phyloP scores from a whole-genome alignment of 2,113 vertebrate genomes.

The Poecile atricapillus region DNA sequence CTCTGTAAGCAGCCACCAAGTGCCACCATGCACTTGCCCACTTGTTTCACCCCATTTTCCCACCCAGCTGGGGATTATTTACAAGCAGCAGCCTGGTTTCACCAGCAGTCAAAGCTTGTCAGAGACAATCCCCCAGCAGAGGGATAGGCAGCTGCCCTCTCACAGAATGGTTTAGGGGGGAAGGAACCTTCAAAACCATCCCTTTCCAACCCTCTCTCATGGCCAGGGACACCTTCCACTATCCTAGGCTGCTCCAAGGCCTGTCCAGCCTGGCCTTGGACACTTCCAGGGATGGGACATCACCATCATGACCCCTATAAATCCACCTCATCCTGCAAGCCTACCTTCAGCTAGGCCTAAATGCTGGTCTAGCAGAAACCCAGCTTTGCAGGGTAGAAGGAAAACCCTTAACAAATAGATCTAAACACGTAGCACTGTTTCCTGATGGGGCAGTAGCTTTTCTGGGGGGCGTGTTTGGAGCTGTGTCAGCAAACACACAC shows the following conservation, averaged over 20 bases:
- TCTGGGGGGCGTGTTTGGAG: background rate
- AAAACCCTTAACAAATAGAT: background rate
- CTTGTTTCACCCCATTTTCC: background rate
- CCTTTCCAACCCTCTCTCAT: background rate
- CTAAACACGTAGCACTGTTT: fast-evolving
- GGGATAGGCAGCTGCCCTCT: too few species aligned
- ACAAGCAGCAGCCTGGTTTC: background rate
- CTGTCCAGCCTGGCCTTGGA: fast-evolving
- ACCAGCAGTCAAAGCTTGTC: background rate
- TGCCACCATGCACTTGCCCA: background rate
- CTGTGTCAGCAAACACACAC: background rate
- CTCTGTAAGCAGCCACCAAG: background rate
- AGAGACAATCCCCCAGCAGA: background rate
- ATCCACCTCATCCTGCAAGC: background rate
- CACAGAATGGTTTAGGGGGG: background rate
- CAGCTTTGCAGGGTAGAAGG: background rate
- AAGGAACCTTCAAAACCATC: background rate
- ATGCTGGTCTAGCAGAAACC: background rate
- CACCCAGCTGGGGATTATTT: background rate
- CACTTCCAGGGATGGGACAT: background rate
- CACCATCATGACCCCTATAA: too few species aligned
- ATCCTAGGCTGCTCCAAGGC: fast-evolving
- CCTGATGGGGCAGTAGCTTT: background rate
- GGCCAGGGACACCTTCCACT: background rate
- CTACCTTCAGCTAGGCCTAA: background rate